phyloP scores from a whole-genome alignment of 2,888 invertebrate species.

The Eumerus sabulonum region DNA sequence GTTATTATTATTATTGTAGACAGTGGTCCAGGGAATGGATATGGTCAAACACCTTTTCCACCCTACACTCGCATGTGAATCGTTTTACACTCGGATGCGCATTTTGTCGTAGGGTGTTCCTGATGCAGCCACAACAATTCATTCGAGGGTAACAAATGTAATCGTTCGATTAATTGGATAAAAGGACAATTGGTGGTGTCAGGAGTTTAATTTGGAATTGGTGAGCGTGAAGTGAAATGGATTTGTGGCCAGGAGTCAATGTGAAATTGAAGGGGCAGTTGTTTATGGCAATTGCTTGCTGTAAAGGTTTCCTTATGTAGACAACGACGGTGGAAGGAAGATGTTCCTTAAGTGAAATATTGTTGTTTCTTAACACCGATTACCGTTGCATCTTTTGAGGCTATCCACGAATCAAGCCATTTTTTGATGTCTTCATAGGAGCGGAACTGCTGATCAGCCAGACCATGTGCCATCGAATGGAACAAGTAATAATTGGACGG shows the following conservation, averaged over 20 bases:
- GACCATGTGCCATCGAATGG: too few relatives aligned
- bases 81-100: slow-evolving; percentile 56
- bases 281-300: too few relatives aligned
- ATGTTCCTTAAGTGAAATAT: too few relatives aligned
- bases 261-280: neutral
- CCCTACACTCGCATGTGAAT: slow-evolving; percentile 27
- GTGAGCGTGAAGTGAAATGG: slow-evolving; percentile 52
- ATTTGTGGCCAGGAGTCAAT: slow-evolving; percentile 31
- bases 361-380: too few relatives aligned
- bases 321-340: too few relatives aligned
- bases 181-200: slow-evolving; percentile 53
- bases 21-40: slow-evolving; percentile 39
- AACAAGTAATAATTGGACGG: too few relatives aligned
- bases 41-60: slow-evolving; percentile 58
- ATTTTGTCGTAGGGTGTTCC: slow-evolving; percentile 26
- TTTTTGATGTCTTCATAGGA: too few relatives aligned
- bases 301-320: too few relatives aligned
- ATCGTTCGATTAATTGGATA: slow-evolving; percentile 65
- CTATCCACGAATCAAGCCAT: too few relatives aligned
- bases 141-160: slow-evolving; percentile 55
- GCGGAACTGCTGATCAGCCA: too few relatives aligned
- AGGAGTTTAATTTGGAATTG: slow-evolving; percentile 54
- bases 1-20: slow-evolving; percentile 39
- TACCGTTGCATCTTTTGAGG: too few relatives aligned
- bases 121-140: slow-evolving; percentile 32